Conservation (phyloP, 2,797 vertebrate genomes). For the Aldrovandia affinis region DNA sequence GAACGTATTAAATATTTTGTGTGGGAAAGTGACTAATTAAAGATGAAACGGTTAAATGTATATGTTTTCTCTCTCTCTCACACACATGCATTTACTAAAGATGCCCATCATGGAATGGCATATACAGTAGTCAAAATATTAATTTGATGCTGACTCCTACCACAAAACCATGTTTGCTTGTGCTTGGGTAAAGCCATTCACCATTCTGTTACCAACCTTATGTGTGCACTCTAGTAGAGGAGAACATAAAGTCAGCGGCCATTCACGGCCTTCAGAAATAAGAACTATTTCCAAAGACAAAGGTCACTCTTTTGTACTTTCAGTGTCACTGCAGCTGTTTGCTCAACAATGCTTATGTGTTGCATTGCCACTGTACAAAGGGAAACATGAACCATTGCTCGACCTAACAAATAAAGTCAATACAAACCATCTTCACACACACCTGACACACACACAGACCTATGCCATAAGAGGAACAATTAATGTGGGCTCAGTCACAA, state of each 20-base stretch:
- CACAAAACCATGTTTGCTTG: neutral
- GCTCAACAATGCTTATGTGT: neutral
- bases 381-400: neutral
- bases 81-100: too few species aligned
- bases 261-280: neutral
- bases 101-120: neutral
- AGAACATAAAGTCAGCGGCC: neutral
- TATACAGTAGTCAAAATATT: neutral
- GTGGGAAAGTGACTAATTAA: too few species aligned
- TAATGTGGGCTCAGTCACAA: neutral
- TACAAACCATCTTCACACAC: neutral
- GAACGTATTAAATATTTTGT: neutral
- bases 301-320: neutral
- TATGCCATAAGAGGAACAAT: neutral
- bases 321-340: neutral
- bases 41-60: too few species aligned
- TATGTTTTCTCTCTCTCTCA: too few species aligned
- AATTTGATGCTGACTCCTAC: neutral
- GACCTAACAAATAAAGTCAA: neutral
- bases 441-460: neutral
- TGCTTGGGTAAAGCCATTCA: neutral
- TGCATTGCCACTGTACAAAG: neutral
- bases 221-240: neutral
- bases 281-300: neutral
- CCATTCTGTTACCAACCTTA: too few species aligned